A percentile compares a stretch with the other conserved stretches of the same genome.
These are phyloP conservation scores for Columba guinea DNA, from an alignment of 2,797 vertebrate species.

Conservation along the genomic window DNA sequence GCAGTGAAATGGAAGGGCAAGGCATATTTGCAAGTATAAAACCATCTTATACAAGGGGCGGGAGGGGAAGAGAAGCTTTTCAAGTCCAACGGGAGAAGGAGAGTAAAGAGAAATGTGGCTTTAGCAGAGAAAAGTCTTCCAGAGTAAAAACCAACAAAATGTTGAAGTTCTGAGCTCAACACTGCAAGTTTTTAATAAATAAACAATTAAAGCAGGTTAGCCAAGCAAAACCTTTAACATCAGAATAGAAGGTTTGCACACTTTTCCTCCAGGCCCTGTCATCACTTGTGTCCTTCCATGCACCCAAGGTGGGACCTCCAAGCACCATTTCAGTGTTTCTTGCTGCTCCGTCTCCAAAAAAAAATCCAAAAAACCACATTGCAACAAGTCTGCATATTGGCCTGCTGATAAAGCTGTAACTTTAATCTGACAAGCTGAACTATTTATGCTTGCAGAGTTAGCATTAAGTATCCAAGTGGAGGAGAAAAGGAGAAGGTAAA, in stretches of 20 bases:
- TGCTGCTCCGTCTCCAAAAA: fast-evolving
- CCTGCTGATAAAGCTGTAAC: not conserved
- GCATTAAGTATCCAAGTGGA: not conserved
- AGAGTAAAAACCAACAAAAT: not conserved
- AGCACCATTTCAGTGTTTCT: not conserved
- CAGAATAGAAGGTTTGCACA: not conserved
- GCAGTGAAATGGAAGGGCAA: not conserved
- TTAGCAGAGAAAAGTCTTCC: not conserved
- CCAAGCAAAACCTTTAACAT: not conserved
- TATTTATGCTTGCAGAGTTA: not conserved
- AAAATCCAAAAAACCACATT: too few relatives aligned
- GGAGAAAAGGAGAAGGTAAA: not conserved
- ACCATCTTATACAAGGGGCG: not conserved
- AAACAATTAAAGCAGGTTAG: not conserved
- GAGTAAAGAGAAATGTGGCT: not conserved
- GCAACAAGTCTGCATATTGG: not conserved
- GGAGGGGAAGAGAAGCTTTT: not conserved
- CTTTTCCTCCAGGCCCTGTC: not conserved
- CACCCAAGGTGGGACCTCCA: fast-evolving
- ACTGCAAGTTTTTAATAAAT: not conserved
- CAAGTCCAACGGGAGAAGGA: not conserved
- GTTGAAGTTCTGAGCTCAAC: not conserved
- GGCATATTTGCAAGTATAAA: not conserved
- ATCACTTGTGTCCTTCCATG: not conserved
- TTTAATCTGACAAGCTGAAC: not conserved